These are phyloP conservation scores for Eucriotettix oculatus DNA, from an alignment of 2,888 invertebrate species.

Conservation along the genomic window DNA sequence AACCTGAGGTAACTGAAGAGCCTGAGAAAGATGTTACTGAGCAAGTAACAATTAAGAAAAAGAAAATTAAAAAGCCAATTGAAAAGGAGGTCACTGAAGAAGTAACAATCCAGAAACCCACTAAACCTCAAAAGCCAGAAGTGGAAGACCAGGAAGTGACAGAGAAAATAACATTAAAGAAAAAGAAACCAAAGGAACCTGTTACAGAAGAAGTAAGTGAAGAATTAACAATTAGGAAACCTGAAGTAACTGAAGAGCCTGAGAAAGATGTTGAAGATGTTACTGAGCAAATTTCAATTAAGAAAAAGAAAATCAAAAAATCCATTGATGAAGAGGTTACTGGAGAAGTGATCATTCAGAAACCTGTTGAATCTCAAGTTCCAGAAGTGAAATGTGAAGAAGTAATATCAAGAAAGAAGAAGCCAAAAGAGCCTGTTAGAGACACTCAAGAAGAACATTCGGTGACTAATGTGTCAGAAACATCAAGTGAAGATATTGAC, in stretches of 20 bases:
- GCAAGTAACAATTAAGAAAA: conserved; percentile 24
- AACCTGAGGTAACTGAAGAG: conserved; percentile 46
- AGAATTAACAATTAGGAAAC: conserved; percentile 14
- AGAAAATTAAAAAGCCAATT: conserved; percentile 16
- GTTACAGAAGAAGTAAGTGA: conserved; percentile 14
- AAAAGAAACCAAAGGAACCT: conserved; percentile 25
- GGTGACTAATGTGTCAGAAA: too few species aligned
- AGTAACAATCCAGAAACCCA: conserved; percentile 51
- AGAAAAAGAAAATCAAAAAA: conserved; percentile 19
- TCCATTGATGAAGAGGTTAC: conserved; percentile 11
- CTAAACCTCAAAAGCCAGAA: conserved; percentile 26
- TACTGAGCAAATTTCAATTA: conserved; percentile 13
- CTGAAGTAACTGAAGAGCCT: conserved; percentile 18
- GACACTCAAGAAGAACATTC: too few species aligned
- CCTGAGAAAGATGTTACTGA: conserved; percentile 21
- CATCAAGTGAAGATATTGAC: neutral
- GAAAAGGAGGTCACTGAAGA: conserved; percentile 19
- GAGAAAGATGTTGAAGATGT: conserved; percentile 11
- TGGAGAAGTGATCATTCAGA: conserved; percentile 14
- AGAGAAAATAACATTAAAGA: conserved; percentile 35
- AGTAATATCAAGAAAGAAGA: conserved; percentile 56
- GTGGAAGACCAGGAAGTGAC: conserved; percentile 20
- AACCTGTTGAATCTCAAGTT: conserved; percentile 20
- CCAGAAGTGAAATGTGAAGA: conserved; percentile 34
- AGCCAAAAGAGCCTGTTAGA: conserved; percentile 24